Evolutionary conservation across 1,140 invertebrate species (phyloP), one percentile per base, ranked within the genome.

Genomic region (Lepidotrigona ventralis): DNA sequence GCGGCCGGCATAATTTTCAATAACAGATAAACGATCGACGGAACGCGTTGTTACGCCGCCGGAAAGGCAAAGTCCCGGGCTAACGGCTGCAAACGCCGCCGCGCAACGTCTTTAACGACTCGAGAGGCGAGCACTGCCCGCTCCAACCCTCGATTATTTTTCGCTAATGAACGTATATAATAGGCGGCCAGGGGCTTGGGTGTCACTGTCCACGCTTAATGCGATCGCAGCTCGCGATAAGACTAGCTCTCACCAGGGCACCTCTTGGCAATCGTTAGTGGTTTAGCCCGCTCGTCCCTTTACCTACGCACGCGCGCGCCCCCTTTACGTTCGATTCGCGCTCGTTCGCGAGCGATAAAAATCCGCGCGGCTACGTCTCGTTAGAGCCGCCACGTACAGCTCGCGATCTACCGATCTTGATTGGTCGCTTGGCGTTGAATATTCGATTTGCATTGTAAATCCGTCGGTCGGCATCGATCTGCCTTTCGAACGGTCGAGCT

Each of bases 191-290:
- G 46, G 56, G 26, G 63, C 26, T 86, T 90, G 92, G 91, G 90
- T 91, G 92, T 92, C 92, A 93, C 92, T 92, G 92, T 92, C 89
- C 88, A 90, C 90, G 87, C 83, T 86, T 93, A 94, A 94, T 94
- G 93, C 90, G 93, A 94, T 94, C 91, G 92, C 90, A 91, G 88
- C 88, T 90, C 89, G 80, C 90, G 93, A 94, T 94, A 94, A 93
- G 91, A 91, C 86, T 8, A 8, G 87, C 85, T 88, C 76, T 46
- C 39, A 11, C 39, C 39, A 8, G 39, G 39, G 89, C 4, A 33
- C 88, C 87, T 88, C 88, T 92, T 75, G 90, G 91, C 91, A 92
- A 93, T 93, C 92, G 90, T 93, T 93, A 92, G 83, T 88, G 88
- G 21, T 58, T 58, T 39, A 83, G 3, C 39, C 39, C 63, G 58